Evolutionary conservation across 2,797 vertebrate genomes (phyloP).

Genomic region (Phalanger gymnotis): DNA sequence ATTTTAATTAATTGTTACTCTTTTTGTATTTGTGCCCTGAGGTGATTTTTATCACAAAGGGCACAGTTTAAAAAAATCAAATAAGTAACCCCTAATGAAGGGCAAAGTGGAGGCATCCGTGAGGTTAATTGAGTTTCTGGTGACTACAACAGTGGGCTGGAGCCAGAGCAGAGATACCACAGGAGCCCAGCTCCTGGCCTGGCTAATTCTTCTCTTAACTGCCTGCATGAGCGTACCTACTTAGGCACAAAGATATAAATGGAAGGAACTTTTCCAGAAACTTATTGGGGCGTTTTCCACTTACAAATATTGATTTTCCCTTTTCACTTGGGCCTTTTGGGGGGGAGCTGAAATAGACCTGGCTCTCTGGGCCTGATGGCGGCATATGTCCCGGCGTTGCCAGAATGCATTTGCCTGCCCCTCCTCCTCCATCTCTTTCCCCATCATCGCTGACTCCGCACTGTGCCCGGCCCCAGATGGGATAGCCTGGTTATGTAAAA

Average conservation of each 20-base stretch:
- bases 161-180: neutral
- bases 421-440: neutral
- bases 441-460: neutral
- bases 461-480: neutral
- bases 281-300: constrained; percentile 44
- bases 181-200: fast-evolving
- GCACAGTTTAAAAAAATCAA: constrained; percentile 57
- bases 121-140: constrained; percentile 44
- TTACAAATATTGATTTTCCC: constrained; percentile 64
- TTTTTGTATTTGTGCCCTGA: constrained; percentile 30
- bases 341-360: neutral
- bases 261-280: constrained; percentile 51
- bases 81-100: constrained; percentile 56
- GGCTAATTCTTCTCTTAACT: neutral
- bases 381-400: neutral
- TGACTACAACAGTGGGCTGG: neutral
- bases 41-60: constrained; percentile 34
- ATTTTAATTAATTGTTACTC: constrained; percentile 64
- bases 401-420: neutral
- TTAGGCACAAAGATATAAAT: constrained; percentile 42
- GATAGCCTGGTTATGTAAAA: neutral
- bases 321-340: constrained; percentile 23
- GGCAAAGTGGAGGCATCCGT: neutral
- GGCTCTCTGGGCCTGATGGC: neutral
- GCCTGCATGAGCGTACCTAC: neutral